Percentiles rank a stretch among this genome's conserved stretches.
phyloP scores from a whole-genome alignment of 2,797 vertebrate species.

The Lithobates sylvaticus region DNA sequence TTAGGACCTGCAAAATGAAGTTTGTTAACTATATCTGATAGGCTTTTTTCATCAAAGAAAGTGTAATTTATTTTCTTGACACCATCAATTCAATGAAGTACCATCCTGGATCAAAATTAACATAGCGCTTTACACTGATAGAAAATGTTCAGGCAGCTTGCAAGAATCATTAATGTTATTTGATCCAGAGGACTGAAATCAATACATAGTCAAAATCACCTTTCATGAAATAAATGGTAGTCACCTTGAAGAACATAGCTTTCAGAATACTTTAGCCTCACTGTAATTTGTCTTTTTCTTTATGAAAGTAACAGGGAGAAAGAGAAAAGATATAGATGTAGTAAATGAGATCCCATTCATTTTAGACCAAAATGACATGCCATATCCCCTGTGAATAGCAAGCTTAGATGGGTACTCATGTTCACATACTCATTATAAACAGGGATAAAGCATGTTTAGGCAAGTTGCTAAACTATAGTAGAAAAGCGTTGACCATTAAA shows the following conservation, averaged over 20 bases:
- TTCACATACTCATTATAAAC: not conserved
- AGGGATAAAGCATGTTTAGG: not conserved
- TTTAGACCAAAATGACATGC: not conserved
- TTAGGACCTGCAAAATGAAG: constrained; percentile 78
- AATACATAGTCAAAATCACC: constrained; percentile 49
- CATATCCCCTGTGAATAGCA: not conserved
- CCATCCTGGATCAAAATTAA: constrained; percentile 30
- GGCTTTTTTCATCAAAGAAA: constrained; percentile 15
- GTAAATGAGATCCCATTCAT: not conserved
- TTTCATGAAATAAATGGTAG: constrained; percentile 17
- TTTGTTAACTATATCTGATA: constrained; percentile 43
- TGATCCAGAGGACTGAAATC: constrained; percentile 31
- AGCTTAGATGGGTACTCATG: not conserved
- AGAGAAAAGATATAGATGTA: not conserved
- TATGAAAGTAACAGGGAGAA: not conserved
- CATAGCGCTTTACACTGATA: constrained; percentile 37
- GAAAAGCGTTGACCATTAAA: too few relatives aligned
- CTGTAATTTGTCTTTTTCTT: not conserved
- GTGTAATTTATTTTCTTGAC: constrained; percentile 33
- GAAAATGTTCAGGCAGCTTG: constrained; percentile 23
- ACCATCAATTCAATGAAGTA: constrained; percentile 10
- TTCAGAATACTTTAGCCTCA: not conserved
- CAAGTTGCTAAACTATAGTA: too few relatives aligned
- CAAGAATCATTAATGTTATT: constrained; percentile 30
- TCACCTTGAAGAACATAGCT: constrained; percentile 38